These are phyloP conservation scores for Dilophus febrilis DNA, from an alignment of 2,888 invertebrate species.

Conservation along the genomic window DNA sequence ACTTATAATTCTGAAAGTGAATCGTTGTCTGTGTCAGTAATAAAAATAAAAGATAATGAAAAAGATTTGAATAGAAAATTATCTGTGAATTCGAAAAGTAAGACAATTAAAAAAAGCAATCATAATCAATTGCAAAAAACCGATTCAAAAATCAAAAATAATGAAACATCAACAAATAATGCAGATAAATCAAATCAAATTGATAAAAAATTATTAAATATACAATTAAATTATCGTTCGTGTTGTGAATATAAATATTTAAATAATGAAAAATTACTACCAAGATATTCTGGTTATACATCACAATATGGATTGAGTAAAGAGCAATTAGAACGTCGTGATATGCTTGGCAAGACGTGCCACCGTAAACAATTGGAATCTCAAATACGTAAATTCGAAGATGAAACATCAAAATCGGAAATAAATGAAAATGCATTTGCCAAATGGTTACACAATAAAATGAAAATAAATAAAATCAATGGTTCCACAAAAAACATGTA, in stretches of 20 bases:
- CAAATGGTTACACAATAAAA: constrained; percentile 34
- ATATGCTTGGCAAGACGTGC: constrained; percentile 22
- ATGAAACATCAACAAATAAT: constrained; percentile 8
- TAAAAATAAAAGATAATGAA: too few species aligned
- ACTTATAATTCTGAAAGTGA: not conserved
- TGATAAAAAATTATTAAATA: constrained; percentile 6
- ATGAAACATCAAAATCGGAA: constrained; percentile 29
- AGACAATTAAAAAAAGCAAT: not conserved
- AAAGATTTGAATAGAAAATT: too few species aligned
- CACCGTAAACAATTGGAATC: constrained; percentile 16
- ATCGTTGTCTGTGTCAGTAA: too few species aligned
- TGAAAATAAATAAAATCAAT: constrained; percentile 25
- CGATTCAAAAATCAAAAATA: not conserved
- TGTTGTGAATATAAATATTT: constrained; percentile 29
- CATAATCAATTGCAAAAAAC: not conserved
- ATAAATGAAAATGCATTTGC: constrained; percentile 37
- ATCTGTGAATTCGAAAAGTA: not conserved
- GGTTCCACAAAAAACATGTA: constrained; percentile 27
- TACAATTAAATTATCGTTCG: constrained; percentile 26
- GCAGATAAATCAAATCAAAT: not conserved
- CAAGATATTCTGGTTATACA: constrained; percentile 33
- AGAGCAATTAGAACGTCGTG: constrained; percentile 29
- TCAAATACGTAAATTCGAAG: constrained; percentile 26
- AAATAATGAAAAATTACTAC: constrained; percentile 26
- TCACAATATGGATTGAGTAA: constrained; percentile 37